Evolutionary conservation across 2,797 vertebrate species (phyloP), one percentile per base, ranked within the genome.

Genomic region (Gobionotothen gibberifrons): DNA sequence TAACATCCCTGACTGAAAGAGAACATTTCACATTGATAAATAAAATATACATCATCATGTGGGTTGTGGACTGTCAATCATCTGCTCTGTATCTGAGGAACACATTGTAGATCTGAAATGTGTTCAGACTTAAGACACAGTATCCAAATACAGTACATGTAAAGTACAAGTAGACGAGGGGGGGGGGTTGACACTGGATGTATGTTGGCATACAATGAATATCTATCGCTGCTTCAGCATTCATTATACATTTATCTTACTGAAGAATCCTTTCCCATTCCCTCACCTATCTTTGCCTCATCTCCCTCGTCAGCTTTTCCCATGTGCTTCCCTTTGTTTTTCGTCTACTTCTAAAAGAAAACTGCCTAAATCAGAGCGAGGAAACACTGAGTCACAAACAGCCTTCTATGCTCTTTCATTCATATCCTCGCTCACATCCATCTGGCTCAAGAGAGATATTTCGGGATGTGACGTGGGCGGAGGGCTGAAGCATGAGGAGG

Each of bases 371-470:
- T 82, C 70, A 59, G 65, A 70, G 59, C 21, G 26, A 44, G 68
- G 72, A 82, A 83, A 80, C 74, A 72, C 61, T 79, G 88, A 87
- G 77, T 89, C 84, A 90, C 68, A 78, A 79, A 67, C 76, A 78
- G 49, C 57, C 47, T 51, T 76, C 60, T 9, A 8, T 26, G 12
- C 61, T 76, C 66, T 78, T 79, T 85, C 83, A 84, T 86, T 83
- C 78, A 84, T 52, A 79, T 77, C 72, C 62, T 72, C 55, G 68
- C 79, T 76, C 48, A 44, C 81, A 89, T 84, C 82, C 76, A 74
- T 85, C 74, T 81, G 71, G 76, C 81, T 85, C 54, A 69, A 71
- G 74, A 71, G 83, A 79, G 73, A 82, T 85, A 85, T 90, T 90
- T 86, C 66, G 70, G 87, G 79, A 82, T 6, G 16, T 57, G 66